Evolutionary conservation across 2,797 vertebrate species (phyloP), one percentile per base, ranked within the genome.

Genomic region (Neosilurus hyrtlii): DNA sequence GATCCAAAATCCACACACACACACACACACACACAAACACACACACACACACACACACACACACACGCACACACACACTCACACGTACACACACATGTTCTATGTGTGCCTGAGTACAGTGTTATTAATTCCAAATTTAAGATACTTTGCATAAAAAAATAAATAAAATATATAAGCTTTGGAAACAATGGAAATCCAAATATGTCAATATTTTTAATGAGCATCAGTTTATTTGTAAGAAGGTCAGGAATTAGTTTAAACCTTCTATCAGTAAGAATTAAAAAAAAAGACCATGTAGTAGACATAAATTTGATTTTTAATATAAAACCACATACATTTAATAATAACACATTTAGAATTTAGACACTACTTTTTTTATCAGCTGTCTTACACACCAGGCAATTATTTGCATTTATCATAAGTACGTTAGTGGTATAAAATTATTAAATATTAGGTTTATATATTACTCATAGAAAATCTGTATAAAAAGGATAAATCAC

Each of bases 391-490:
- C 92, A 93, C 88, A 90, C 89, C 88, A 91, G 91, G 91, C 92
- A 93, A 92, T 91, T 94, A 93, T 86, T 92, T 91, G 91, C 91
- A 90, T 92, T 92, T 81, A 80, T 91, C 92, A 92, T 94, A 93
- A 90, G 94, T 92, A 94, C 94, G 94, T 95, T 95, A 95, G 94
- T 95, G 90, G 91, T 95, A 95, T 93, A 94, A 95, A 95, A 95
- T 94, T 95, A 95, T 95, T 95, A 95, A 95, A 95, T 95, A 95
- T 94, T 94, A 94, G 93, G 92, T 90, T 94, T 89, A 95, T 95
- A 95, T 95, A 95, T 95, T 95, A 95, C 92, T 95, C 92, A 94
- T 94, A 94, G 88, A 94, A 93, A 92, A 94, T 95, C 93, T 95
- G 91, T 94, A 93, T 94, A 95, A 93, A 89, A 95, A 89, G 89